Base-by-base conservation (phyloP, 2,888 invertebrate genomes). In the Holacanthella duospinosa region DNA sequence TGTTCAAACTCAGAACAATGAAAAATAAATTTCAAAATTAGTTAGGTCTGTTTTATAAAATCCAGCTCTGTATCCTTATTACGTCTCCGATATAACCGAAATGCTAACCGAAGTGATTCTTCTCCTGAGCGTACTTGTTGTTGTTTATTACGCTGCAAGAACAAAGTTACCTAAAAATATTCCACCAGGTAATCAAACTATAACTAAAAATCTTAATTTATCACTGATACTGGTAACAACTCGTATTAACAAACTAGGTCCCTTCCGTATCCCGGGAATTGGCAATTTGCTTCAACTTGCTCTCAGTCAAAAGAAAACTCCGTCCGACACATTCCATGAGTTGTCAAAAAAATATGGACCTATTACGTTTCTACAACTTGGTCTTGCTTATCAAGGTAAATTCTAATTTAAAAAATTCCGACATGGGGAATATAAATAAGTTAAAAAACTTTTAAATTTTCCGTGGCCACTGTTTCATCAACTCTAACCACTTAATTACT, bases 331-430 rank as follows among this genome's bases (percentile, higher is more conserved):
- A 6, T 54, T 61, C 9, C 54, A 28, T n/a, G 55, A 54, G 24
- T n/a, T 61, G 12, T 29, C 55, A 1, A 29, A 55, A 25, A 9
- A 29, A 25, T 61, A 55, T 55, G 61, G 61, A 12, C 61, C 61
- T 25, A 21, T 61, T 4, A 36, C 21, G 2, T 28, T 27, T 9
- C 24, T 61, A 16, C 29, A 61, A 29, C 19, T 55, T 12, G 61
- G 61, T 21, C 3, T 48, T 21, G n/a, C 48, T 21, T 48, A 48
- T 21, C 48, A 48, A 48, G 21, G 48, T 48, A 48, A 48, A 9
- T 36, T 36, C 16, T 36, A 9, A 36, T 16, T 36, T 36, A n/a
- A n/a, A n/a, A n/a, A n/a, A n/a, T n/a, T n/a, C n/a, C n/a, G n/a
- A n/a, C n/a, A n/a, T n/a, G n/a, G n/a, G n/a, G n/a, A n/a, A n/a